phyloP scores from a whole-genome alignment of 2,888 invertebrate genomes.

The Boloria selene region DNA sequence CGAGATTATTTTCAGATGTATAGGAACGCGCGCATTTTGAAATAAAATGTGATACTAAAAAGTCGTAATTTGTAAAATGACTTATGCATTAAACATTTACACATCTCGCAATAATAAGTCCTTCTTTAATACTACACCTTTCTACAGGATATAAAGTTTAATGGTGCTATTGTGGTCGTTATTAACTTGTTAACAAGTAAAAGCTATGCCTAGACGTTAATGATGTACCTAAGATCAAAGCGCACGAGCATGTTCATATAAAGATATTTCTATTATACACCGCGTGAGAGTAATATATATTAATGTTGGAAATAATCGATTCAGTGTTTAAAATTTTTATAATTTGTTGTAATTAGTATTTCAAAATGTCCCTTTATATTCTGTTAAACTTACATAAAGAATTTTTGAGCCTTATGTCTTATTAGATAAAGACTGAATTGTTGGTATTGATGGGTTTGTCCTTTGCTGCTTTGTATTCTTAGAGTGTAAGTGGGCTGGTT shows the following conservation, averaged over 20 bases:
- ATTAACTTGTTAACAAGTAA: slow-evolving; percentile 44
- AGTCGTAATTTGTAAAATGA: slow-evolving; percentile 12
- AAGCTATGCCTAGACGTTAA: slow-evolving; percentile 42
- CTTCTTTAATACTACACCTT: slow-evolving; percentile 34
- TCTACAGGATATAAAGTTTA: slow-evolving; percentile 40
- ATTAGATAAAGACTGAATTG: slow-evolving; percentile 27
- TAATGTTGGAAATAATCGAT: slow-evolving; percentile 42
- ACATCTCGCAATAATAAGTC: slow-evolving; percentile 29
- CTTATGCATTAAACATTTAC: slow-evolving; percentile 20
- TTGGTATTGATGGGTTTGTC: slow-evolving; percentile 24
- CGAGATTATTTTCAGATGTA: slow-evolving; percentile 45
- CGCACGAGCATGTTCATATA: slow-evolving; percentile 40
- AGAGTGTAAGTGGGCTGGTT: slow-evolving; percentile 33
- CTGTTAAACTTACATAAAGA: slow-evolving; percentile 10
- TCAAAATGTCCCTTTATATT: slow-evolving; percentile 18
- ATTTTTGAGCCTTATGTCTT: slow-evolving; percentile 33
- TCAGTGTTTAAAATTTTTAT: slow-evolving; percentile 36
- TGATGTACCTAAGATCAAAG: slow-evolving; percentile 39
- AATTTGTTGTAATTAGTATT: slow-evolving; percentile 43
- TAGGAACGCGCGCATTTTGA: slow-evolving; percentile 12
- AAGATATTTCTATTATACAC: slow-evolving; percentile 45
- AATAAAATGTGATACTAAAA: slow-evolving; percentile 1
- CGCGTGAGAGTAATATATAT: slow-evolving; percentile 36
- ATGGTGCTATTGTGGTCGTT: slow-evolving; percentile 41
- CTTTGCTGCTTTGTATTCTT: slow-evolving; percentile 37